These are phyloP conservation scores for chimpanzee (Pan troglodytes) DNA, from an alignment of 2,113 vertebrate species.

Conservation along the genomic window NHGRI_mPanTro3-v2.1_pri NC_072416.2:4095001-4095500, in stretches of 20 bases:
- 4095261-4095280: background rate
- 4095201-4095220: rapidly evolving
- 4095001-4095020: background rate
- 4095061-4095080: background rate
- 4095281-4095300: rapidly evolving
- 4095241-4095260: background rate
- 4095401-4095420: background rate
- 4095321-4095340: rapidly evolving
- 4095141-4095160: too few species aligned
- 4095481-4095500: slow-evolving; percentile 15
- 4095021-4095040: background rate
- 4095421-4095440: slow-evolving; percentile 69
- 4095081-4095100: too few species aligned
- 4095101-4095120: background rate
- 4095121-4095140: background rate
- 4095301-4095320: background rate
- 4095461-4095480: slow-evolving; percentile 67
- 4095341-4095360: background rate
- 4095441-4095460: slow-evolving; percentile 48
- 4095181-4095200: background rate
- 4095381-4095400: background rate
- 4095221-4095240: too few species aligned
- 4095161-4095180: background rate
- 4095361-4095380: background rate
- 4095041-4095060: background rate